phyloP scores from a whole-genome alignment of 2,797 vertebrate genomes.

The Scolopax bukidnonensis region DNA sequence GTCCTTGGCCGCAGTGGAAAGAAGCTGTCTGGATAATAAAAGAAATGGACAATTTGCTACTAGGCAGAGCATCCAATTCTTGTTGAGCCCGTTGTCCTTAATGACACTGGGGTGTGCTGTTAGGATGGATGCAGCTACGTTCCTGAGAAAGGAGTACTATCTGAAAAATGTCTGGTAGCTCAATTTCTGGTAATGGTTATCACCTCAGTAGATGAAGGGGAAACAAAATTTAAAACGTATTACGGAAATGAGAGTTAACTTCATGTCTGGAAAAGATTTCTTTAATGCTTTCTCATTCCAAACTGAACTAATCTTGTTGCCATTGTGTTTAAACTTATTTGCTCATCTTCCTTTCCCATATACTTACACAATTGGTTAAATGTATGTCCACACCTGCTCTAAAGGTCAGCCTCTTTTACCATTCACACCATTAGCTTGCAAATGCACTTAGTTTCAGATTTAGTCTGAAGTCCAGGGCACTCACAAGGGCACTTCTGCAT shows the following conservation, averaged over 20 bases:
- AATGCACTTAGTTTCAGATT: background rate
- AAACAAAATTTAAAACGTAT: background rate
- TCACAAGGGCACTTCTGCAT: background rate
- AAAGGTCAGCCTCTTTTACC: background rate
- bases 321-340: background rate
- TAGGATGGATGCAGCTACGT: background rate
- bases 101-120: background rate
- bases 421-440: background rate
- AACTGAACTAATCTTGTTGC: background rate
- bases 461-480: background rate
- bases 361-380: background rate
- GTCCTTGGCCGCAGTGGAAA: conserved; percentile 46
- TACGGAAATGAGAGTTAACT: background rate
- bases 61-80: background rate
- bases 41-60: conserved; percentile 36
- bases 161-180: background rate
- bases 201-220: background rate
- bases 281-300: background rate
- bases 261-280: background rate
- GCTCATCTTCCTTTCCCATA: background rate
- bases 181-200: background rate
- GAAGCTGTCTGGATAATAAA: conserved; percentile 4
- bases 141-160: background rate
- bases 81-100: background rate
- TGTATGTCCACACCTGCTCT: background rate